These are phyloP conservation scores for Arothron firmamentum DNA, from an alignment of 2,113 vertebrate species.

Conservation along the genomic window DNA sequence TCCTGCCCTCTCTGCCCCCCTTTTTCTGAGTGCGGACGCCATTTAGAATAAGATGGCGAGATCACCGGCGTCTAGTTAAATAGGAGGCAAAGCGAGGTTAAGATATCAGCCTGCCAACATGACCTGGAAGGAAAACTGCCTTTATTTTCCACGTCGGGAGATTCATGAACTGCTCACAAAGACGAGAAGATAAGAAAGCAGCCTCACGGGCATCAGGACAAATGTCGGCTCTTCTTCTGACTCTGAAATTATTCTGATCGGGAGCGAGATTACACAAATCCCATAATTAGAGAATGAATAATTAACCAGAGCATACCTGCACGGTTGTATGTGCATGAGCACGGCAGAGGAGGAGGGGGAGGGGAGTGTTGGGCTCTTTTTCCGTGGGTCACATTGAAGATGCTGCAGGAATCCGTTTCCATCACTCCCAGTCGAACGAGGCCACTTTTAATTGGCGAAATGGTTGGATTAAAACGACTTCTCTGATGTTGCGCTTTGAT, in stretches of 20 bases:
- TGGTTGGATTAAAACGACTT: constrained; percentile 11
- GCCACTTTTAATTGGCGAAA: constrained; percentile 17
- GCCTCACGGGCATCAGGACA: constrained; percentile 13
- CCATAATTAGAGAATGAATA: constrained; percentile 1
- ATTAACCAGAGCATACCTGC: background rate
- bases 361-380: background rate
- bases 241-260: background rate
- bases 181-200: constrained; percentile 20
- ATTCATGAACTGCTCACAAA: constrained; percentile 43
- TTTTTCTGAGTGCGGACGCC: constrained; percentile 28
- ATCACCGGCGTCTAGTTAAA: constrained; percentile 43
- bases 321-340: background rate
- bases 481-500: constrained; percentile 4
- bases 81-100: constrained; percentile 41
- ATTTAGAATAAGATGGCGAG: constrained; percentile 44
- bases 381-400: background rate
- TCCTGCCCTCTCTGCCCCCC: constrained; percentile 49
- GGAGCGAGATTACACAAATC: background rate
- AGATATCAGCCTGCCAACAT: constrained; percentile 22
- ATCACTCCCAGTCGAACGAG: background rate
- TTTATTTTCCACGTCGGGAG: constrained; percentile 27
- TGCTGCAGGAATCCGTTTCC: constrained; percentile 2
- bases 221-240: background rate
- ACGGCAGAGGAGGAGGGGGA: no score
- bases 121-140: constrained; percentile 39